Conservation (phyloP, 1,140 invertebrate species). For the Hylaeus volcanicus region DNA sequence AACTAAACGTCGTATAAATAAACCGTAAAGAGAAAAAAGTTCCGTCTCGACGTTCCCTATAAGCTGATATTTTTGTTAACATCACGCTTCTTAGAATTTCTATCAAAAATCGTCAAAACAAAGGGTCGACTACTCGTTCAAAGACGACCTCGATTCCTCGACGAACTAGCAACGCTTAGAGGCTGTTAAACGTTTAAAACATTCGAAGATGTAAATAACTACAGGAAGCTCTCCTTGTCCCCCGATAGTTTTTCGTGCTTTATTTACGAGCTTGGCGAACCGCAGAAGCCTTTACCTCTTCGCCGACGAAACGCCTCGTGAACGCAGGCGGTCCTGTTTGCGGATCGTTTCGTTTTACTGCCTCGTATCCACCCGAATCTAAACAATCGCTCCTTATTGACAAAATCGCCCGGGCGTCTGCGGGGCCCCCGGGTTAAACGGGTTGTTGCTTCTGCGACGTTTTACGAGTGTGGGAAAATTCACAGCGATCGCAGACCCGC, state of each 20-base stretch:
- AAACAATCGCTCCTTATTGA: conserved; percentile 53
- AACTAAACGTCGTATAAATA: too few species aligned
- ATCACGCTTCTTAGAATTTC: too few species aligned
- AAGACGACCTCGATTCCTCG: too few species aligned
- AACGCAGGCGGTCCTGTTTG: conserved; percentile 40
- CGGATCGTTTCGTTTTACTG: conserved; percentile 46
- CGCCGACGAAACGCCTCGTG: not conserved
- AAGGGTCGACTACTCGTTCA: too few species aligned
- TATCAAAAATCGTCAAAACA: too few species aligned
- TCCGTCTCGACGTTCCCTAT: too few species aligned
- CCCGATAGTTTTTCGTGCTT: not conserved
- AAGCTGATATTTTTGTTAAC: too few species aligned
- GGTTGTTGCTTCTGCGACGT: conserved; percentile 44
- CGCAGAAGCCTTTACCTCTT: conserved; percentile 29
- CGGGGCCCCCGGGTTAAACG: not conserved
- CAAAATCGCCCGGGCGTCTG: conserved; percentile 44
- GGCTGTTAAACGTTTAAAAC: too few species aligned
- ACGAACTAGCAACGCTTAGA: too few species aligned
- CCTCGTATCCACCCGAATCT: conserved; percentile 38
- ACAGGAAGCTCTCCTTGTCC: too few species aligned
- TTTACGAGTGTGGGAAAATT: conserved; percentile 55
- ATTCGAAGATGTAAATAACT: too few species aligned
- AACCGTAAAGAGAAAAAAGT: too few species aligned
- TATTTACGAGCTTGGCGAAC: conserved; percentile 19
- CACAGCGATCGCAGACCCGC: conserved; percentile 3